A percentile compares a stretch with the other conserved stretches of the same genome.
These are phyloP conservation scores for Muntiacus reevesi DNA, from an alignment of 2,113 vertebrate genomes.

Conservation along the genomic window DNA sequence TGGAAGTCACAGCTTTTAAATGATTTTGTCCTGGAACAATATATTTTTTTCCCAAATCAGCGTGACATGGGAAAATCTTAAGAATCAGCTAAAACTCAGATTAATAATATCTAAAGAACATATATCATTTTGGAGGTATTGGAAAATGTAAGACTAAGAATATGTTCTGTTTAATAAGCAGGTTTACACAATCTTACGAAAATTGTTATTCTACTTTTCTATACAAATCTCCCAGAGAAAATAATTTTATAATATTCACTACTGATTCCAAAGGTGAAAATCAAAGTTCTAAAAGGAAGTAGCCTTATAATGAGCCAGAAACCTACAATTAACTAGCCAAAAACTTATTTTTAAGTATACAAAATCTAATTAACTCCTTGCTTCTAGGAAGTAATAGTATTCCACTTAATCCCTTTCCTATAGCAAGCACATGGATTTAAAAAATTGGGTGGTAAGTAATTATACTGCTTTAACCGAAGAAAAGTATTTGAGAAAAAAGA, in stretches of 20 bases:
- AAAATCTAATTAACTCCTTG: not conserved
- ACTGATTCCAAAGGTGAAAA: not conserved
- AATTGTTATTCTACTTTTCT: not conserved
- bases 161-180: not conserved
- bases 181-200: not conserved
- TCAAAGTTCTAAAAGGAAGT: not conserved
- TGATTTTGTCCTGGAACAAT: not conserved
- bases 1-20: not conserved
- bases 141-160: not conserved
- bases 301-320: not conserved
- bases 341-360: not conserved
- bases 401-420: not conserved
- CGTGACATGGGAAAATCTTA: not conserved
- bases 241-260: constrained; percentile 26
- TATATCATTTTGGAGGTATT: not conserved
- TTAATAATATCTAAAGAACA: not conserved
- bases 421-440: not conserved
- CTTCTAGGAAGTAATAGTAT: not conserved
- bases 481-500: not conserved
- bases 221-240: not conserved
- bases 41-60: not conserved
- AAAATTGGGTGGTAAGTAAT: not conserved
- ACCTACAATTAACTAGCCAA: not conserved
- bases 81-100: not conserved
- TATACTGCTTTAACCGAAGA: not conserved